Evolutionary conservation across 2,113 vertebrate species (phyloP).

Genomic region (Gila orcuttii): DNA sequence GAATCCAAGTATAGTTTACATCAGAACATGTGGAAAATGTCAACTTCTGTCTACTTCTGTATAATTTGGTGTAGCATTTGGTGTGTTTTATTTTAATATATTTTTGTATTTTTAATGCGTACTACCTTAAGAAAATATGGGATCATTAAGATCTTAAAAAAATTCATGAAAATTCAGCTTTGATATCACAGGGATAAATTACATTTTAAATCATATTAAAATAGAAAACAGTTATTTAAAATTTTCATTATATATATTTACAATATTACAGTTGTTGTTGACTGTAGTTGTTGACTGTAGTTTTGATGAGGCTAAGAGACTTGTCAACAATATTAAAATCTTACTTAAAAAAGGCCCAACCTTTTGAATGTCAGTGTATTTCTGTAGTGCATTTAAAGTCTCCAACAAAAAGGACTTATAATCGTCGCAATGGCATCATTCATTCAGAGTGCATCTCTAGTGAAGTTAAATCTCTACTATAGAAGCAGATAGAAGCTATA

Average conservation of each 20-base stretch:
- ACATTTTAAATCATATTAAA: background rate
- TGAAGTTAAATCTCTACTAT: background rate
- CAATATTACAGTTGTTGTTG: background rate
- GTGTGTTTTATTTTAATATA: too few species aligned
- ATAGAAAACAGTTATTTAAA: background rate
- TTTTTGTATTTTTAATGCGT: too few species aligned
- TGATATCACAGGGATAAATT: background rate
- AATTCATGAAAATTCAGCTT: background rate
- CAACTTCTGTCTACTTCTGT: background rate
- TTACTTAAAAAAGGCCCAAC: background rate
- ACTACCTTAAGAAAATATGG: too few species aligned
- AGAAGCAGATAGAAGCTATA: background rate
- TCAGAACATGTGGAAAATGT: background rate
- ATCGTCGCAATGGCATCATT: background rate
- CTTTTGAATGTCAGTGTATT: background rate
- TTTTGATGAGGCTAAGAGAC: background rate
- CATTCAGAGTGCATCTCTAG: background rate
- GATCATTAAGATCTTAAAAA: too few species aligned
- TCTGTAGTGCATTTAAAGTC: background rate
- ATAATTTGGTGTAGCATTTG: too few species aligned
- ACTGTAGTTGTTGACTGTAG: background rate
- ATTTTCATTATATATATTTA: background rate
- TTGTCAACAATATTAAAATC: background rate
- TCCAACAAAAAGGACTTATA: background rate
- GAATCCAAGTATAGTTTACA: background rate